Conservation (phyloP, 2,888 invertebrate species). For the Rotaria magnacalcarata region DNA sequence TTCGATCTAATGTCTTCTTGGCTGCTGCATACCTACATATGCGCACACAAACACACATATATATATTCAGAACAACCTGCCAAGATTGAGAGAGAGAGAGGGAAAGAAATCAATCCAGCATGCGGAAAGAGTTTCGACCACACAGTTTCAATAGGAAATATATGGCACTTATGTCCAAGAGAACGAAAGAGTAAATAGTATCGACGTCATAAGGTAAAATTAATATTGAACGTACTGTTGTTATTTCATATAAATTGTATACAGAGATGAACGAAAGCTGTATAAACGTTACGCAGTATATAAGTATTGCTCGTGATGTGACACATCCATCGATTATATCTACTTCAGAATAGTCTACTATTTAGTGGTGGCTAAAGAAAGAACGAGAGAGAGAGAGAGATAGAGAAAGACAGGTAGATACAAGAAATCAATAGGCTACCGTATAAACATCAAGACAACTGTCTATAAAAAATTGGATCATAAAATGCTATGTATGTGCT, state of each 20-base stretch:
- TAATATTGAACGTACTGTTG: background rate
- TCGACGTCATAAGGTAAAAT: background rate
- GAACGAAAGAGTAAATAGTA: background rate
- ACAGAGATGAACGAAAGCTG: background rate
- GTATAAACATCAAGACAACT: background rate
- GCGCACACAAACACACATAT: background rate
- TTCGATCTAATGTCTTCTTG: background rate
- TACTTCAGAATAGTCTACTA: background rate
- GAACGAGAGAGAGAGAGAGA: background rate
- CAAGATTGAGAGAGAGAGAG: no score
- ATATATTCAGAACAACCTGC: no score
- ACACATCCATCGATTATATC: background rate
- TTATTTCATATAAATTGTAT: conserved; percentile 12
- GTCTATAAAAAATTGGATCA: background rate
- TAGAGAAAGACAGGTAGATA: background rate
- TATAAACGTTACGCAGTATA: background rate
- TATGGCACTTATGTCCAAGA: background rate
- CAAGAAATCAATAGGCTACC: background rate
- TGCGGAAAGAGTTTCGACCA: background rate
- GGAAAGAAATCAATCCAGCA: background rate
- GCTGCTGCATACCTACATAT: background rate
- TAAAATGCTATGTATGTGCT: background rate
- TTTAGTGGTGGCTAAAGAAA: background rate
- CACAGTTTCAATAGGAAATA: background rate
- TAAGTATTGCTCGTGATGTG: background rate